Evolutionary conservation across 1,140 invertebrate genomes (phyloP).

Genomic region (Drosophila subobscura): DNA sequence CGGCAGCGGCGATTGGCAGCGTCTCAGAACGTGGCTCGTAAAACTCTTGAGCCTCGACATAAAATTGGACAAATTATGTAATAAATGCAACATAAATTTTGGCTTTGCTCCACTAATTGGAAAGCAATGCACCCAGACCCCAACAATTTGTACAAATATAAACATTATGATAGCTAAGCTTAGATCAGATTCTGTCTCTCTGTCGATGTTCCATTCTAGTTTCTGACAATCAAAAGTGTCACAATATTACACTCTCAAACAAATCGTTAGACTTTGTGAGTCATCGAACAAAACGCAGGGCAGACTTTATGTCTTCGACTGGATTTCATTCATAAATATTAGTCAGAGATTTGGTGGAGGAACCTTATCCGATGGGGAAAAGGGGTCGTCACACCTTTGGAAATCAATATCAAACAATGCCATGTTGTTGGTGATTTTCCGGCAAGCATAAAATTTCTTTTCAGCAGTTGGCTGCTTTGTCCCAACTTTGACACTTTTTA

Average conservation of each 20-base stretch:
- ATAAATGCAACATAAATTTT: conserved; percentile 82
- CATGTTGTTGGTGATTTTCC: conserved; percentile 46
- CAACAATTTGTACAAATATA: conserved; percentile 61
- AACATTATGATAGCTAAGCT: conserved; percentile 52
- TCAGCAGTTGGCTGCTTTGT: conserved; percentile 56
- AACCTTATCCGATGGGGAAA: conserved; percentile 61
- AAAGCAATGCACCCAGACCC: conserved; percentile 65
- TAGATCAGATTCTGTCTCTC: conserved; percentile 9
- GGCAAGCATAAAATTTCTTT: conserved; percentile 62
- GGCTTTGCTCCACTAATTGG: conserved; percentile 76
- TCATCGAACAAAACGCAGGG: conserved; percentile 40
- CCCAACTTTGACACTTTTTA: conserved; percentile 72
- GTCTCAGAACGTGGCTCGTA: conserved; percentile 54
- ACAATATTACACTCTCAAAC: conserved; percentile 82
- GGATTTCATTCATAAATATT: conserved; percentile 70
- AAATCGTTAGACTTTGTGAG: conserved; percentile 65
- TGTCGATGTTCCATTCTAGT: conserved; percentile 32
- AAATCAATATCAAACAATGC: conserved; percentile 74
- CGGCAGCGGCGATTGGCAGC: conserved; percentile 1
- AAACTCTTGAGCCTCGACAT: conserved; percentile 66
- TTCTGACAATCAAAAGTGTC: conserved; percentile 81
- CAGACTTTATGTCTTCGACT: conserved; percentile 70
- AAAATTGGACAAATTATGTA: conserved; percentile 80
- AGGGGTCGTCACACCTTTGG: conserved; percentile 73
- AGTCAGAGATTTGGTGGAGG: conserved; percentile 3